phyloP scores from a whole-genome alignment of 2,888 invertebrate species.

The Anthoptus insignis region DNA sequence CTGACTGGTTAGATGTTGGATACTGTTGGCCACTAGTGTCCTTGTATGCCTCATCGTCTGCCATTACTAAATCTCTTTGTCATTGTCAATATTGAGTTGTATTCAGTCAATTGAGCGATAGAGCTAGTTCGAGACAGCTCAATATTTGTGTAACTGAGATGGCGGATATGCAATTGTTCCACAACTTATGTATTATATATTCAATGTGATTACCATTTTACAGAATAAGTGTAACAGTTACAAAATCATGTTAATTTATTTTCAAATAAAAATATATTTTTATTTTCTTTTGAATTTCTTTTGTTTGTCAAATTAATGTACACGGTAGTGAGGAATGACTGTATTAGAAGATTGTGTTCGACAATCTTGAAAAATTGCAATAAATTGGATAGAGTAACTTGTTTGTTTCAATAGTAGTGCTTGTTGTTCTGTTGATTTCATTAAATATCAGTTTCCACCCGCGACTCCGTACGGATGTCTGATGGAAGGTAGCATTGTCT shows the following conservation, averaged over 20 bases:
- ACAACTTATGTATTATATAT: conserved; percentile 37
- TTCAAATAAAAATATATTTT: conserved; percentile 51
- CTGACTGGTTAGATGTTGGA: too few species aligned
- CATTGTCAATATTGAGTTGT: too few species aligned
- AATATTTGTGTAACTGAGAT: neutral
- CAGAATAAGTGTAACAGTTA: conserved; percentile 47
- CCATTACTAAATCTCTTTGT: too few species aligned
- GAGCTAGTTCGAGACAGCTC: neutral
- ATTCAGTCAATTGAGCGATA: too few species aligned
- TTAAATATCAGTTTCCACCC: neutral
- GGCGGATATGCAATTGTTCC: conserved; percentile 26
- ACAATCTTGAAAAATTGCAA: conserved; percentile 31
- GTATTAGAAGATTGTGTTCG: conserved; percentile 31
- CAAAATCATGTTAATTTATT: conserved; percentile 53
- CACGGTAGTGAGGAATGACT: conserved; percentile 17
- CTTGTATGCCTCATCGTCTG: too few species aligned
- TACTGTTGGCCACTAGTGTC: too few species aligned
- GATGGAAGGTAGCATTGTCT: too few species aligned
- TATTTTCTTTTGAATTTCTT: conserved; percentile 46
- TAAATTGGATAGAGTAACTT: conserved; percentile 25
- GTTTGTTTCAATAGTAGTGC: conserved; percentile 24
- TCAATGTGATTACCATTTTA: conserved; percentile 44
- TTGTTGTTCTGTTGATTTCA: neutral
- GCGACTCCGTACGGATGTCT: too few species aligned
- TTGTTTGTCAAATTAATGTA: conserved; percentile 10